Evolutionary conservation across 2,797 vertebrate genomes (phyloP), one percentile per base, ranked within the genome.

Genomic region (Xyrichtys novacula): DNA sequence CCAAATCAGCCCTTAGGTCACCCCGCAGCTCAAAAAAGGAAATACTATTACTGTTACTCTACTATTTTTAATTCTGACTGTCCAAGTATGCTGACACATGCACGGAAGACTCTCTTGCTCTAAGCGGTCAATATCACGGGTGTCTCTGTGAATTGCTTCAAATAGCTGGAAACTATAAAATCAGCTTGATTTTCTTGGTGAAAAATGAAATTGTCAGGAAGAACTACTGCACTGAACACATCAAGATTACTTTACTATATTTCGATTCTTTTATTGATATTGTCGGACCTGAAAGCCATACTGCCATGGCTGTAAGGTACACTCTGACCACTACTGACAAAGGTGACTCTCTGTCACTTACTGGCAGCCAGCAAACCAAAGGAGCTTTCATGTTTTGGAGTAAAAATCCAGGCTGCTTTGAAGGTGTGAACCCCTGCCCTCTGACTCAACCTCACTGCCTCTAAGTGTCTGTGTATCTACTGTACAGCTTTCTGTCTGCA

Each of bases 351-450:
- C 7, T 60, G 34, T 55, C 49, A 49, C 36, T 15, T 22, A 46
- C 16, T 19, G 34, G 14, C 54, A 49, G 36, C 32, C 42, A 67
- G 59, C 28, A 61, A 71, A 66, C 44, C 64, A 65, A 70, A 78
- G 64, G 28, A 49, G n/a, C 38, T 23, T n/a, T 17, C 6, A 9
- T 26, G 47, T 48, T 68, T 54, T 53, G 28, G 40, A 50, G 48
- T 58, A 19, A 47, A 55, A 65, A 58, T 16, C 53, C 12, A 0
- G 19, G 16, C 25, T 32, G 17, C 80, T 85, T 78, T 80, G 69
- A 86, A 76, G 69, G 43, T 23, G 19, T 54, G 34, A 36, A 20
- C 55, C 42, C 57, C 31, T 71, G 81, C 29, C 69, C 79, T 47
- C 57, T 32, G 56, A 19, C 59, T 67, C 52, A 53, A 69, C 71